These are phyloP conservation scores for Folsomia manolachei DNA, from an alignment of 2,888 invertebrate genomes.

Conservation along the genomic window DNA sequence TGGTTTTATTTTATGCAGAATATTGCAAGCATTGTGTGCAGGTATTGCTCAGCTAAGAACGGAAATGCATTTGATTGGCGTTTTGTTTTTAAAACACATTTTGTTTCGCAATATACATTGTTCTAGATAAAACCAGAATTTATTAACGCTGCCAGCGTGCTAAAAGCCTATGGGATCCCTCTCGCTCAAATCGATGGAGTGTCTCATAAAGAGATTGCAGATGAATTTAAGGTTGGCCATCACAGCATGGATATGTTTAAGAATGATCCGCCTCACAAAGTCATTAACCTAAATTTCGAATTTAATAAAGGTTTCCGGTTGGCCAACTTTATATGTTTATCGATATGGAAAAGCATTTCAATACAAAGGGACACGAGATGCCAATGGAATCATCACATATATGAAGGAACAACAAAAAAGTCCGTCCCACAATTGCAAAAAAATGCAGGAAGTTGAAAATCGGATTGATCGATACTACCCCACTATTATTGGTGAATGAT, in stretches of 20 bases:
- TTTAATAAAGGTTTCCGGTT: slow-evolving; percentile 59
- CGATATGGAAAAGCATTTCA: slow-evolving; percentile 57
- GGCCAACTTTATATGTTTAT: slow-evolving; percentile 56
- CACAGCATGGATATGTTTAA: too few relatives aligned
- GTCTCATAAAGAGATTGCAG: slow-evolving; percentile 56
- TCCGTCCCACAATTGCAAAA: slow-evolving; percentile 53
- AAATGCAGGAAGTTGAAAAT: slow-evolving; percentile 53
- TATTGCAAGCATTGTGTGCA: slow-evolving; percentile 55
- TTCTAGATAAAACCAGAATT: slow-evolving; percentile 57
- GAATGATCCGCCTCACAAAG: too few relatives aligned
- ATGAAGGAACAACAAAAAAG: slow-evolving; percentile 58
- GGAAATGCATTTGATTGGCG: background rate
- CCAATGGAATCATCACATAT: slow-evolving; percentile 56
- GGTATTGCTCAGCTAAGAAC: slow-evolving; percentile 44
- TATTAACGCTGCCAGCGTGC: slow-evolving; percentile 57
- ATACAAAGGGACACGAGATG: slow-evolving; percentile 58
- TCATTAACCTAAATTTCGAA: too few relatives aligned
- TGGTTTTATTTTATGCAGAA: slow-evolving; percentile 63
- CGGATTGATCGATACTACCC: slow-evolving; percentile 55
- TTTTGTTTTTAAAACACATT: background rate
- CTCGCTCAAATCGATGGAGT: slow-evolving; percentile 61
- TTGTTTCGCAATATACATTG: background rate
- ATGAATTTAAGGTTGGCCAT: slow-evolving; percentile 56
- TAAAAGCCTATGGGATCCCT: slow-evolving; percentile 55
- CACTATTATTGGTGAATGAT: slow-evolving; percentile 58